A percentile compares a stretch with the other conserved stretches of the same genome.
Conservation (phyloP, 2,113 vertebrate genomes). For the Apteryx owenii region DNA sequence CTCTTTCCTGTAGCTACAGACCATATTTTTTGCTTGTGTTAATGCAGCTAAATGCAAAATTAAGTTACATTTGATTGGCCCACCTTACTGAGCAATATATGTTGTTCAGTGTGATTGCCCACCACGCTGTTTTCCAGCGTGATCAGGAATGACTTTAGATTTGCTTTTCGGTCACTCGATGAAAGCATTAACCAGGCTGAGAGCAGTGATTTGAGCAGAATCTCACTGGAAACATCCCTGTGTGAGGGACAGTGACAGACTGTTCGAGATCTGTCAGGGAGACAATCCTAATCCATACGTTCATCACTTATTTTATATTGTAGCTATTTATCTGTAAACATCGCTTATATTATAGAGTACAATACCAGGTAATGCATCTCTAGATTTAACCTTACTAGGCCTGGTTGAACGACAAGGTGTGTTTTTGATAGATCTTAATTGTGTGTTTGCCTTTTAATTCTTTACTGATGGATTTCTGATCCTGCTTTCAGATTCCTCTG, state of each 20-base stretch:
- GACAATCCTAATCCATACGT: not conserved
- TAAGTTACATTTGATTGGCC: not conserved
- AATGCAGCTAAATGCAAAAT: not conserved
- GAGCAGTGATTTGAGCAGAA: not conserved
- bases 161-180: not conserved
- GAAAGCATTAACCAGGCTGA: fast-evolving
- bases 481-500: not conserved
- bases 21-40: not conserved
- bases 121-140: not conserved
- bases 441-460: not conserved
- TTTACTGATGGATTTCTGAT: not conserved
- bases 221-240: not conserved
- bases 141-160: not conserved
- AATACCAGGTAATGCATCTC: too few relatives aligned
- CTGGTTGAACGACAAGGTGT: not conserved
- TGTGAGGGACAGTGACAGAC: not conserved
- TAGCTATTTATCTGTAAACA: not conserved
- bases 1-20: not conserved
- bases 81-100: fast-evolving
- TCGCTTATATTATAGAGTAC: fast-evolving
- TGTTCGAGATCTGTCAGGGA: not conserved
- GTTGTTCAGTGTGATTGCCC: not conserved
- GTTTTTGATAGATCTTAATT: not conserved
- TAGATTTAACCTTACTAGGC: not conserved
- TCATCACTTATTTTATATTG: not conserved